phyloP scores from a whole-genome alignment of 2,888 invertebrate genomes.

The Tenthredo amoena region DNA sequence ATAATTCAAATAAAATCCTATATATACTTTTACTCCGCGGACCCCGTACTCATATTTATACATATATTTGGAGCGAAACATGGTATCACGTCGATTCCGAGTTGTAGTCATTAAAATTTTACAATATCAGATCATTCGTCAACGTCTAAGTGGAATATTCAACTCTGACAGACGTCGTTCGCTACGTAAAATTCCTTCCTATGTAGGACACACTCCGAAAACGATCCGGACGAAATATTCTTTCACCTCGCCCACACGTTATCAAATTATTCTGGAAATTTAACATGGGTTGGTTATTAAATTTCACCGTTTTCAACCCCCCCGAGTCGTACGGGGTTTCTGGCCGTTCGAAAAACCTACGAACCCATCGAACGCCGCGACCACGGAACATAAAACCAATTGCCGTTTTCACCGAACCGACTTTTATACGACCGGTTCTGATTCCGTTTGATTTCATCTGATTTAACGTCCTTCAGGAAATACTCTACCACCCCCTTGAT shows the following conservation, averaged over 20 bases:
- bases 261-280: conserved; percentile 31
- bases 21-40: neutral
- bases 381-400: conserved; percentile 23
- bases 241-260: neutral
- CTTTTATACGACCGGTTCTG: neutral
- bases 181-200: neutral
- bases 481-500: neutral
- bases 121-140: conserved; percentile 3
- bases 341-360: neutral
- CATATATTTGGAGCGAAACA: neutral
- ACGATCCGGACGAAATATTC: neutral
- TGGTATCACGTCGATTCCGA: neutral
- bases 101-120: neutral
- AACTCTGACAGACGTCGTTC: neutral
- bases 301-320: neutral
- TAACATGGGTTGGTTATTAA: conserved; percentile 12
- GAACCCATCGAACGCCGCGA: neutral
- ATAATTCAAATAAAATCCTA: neutral
- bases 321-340: neutral
- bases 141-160: neutral
- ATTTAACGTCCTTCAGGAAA: conserved; percentile 1
- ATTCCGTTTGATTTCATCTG: conserved; percentile 29
- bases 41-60: neutral
- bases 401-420: conserved; percentile 16
- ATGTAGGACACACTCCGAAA: neutral